These are phyloP conservation scores for Macropus fuliginosus DNA, from an alignment of 2,797 vertebrate genomes.

Conservation along the genomic window DNA sequence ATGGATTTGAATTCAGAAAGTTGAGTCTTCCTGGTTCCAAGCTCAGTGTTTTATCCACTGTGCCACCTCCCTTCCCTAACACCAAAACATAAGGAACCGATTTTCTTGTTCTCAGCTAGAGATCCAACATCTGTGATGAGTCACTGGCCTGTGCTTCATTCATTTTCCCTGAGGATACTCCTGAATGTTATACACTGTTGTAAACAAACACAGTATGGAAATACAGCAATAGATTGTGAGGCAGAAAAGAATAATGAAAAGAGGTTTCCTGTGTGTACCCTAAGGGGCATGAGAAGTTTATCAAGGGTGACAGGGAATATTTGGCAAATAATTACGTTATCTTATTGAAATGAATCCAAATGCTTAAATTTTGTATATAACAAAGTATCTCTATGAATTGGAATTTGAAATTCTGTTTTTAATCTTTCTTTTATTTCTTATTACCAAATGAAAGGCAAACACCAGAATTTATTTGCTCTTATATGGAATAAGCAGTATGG, in stretches of 20 bases:
- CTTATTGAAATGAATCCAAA: neutral
- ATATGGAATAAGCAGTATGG: neutral
- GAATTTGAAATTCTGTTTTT: neutral
- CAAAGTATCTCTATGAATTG: neutral
- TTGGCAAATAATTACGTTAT: neutral
- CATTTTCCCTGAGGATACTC: neutral
- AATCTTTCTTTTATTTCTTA: neutral
- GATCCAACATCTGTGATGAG: neutral
- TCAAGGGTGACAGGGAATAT: neutral
- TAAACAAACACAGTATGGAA: neutral
- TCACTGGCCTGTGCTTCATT: neutral
- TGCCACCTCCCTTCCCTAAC: neutral
- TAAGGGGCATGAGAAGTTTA: neutral
- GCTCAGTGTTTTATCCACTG: neutral
- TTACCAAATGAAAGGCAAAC: neutral
- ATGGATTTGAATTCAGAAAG: neutral
- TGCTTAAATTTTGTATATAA: neutral
- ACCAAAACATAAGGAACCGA: neutral
- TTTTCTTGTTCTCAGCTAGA: neutral
- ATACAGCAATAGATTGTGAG: neutral
- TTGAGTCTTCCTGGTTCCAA: neutral
- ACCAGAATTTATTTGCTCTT: neutral
- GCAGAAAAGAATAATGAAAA: neutral
- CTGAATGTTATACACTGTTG: neutral
- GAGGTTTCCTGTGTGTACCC: neutral